Base-by-base conservation (phyloP, 2,888 invertebrate genomes). In the Conus canariensis region DNA sequence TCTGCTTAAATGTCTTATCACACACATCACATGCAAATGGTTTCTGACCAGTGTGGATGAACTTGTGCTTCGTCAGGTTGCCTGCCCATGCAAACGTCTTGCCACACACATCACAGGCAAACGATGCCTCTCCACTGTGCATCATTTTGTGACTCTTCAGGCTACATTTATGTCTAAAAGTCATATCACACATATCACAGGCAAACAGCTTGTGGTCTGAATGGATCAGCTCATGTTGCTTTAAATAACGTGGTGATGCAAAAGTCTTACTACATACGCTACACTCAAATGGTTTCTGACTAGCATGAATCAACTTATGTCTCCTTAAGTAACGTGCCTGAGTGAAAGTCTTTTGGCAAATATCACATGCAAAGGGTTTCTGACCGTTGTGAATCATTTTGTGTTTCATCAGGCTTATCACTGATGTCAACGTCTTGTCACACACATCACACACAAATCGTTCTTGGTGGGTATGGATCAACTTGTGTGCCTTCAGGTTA, bases 201-300 rank as follows among this genome's bases (percentile, higher is more conserved):
- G 19, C 30, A 80, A 80, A 45, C 3, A 45, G 19, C 45, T 30
- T 80, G 10, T 80, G 45, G 14, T n/a, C 80, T n/a, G 74, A 7
- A n/a, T 74, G 74, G 74, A 25, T n/a, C n/a, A 74, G 5, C n/a
- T 25, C n/a, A n/a, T 74, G 74, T n/a, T 6, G 10, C n/a, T 74
- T 25, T 25, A 74, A n/a, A 74, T 10, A 10, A 25, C 25, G 10
- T n/a, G 74, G n/a, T n/a, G n/a, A n/a, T n/a, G 22, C 10, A n/a
- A 74, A 74, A 74, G n/a, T n/a, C 74, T 74, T 74, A 10, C n/a
- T n/a, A 74, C 74, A 74, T 0, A 74, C n/a, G 10, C n/a, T n/a
- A 74, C 74, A 74, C 7, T 10, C 74, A 74, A 74, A 74, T n/a
- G 74, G 74, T 74, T n/a, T 74, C 74, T 74, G n/a, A 74, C 74